Conservation (phyloP, 2,888 invertebrate species). For the Andrena bicolor region DNA sequence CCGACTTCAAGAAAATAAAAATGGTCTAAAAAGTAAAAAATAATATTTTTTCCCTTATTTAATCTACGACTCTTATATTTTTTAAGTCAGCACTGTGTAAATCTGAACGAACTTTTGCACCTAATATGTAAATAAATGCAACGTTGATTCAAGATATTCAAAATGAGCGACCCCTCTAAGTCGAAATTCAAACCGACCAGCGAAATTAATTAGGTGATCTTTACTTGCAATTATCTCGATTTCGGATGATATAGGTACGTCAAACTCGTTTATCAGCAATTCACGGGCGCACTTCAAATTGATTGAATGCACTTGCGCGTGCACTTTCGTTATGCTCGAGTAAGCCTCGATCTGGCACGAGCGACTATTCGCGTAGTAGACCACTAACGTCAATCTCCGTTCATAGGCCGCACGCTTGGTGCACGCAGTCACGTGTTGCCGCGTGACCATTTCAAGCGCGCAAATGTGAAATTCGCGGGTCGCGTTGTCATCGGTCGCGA, state of each 20-base stretch:
- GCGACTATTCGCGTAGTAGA: slow-evolving; percentile 32
- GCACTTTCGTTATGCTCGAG: slow-evolving; percentile 70
- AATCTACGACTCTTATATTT: too few species aligned
- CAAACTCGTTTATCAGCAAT: slow-evolving; percentile 49
- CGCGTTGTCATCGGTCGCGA: slow-evolving; percentile 9
- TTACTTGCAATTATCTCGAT: neutral
- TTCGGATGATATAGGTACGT: slow-evolving; percentile 15
- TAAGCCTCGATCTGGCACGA: slow-evolving; percentile 55
- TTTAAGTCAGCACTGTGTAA: too few species aligned
- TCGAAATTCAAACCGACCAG: neutral
- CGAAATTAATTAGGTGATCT: neutral
- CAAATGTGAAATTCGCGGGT: slow-evolving; percentile 33
- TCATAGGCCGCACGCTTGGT: slow-evolving; percentile 34
- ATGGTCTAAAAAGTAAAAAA: too few species aligned
- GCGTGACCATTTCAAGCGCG: slow-evolving; percentile 39
- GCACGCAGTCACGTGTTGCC: slow-evolving; percentile 54
- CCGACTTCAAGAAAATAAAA: too few species aligned
- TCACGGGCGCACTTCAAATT: slow-evolving; percentile 64
- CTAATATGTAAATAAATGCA: neutral
- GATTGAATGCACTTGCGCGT: slow-evolving; percentile 62
- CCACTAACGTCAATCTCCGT: slow-evolving; percentile 56
- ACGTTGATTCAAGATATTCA: neutral
- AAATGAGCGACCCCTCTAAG: neutral
- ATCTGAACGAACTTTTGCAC: neutral
- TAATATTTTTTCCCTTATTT: too few species aligned